phyloP scores from a whole-genome alignment of 2,113 vertebrate genomes.

The Neoarius graeffei region DNA sequence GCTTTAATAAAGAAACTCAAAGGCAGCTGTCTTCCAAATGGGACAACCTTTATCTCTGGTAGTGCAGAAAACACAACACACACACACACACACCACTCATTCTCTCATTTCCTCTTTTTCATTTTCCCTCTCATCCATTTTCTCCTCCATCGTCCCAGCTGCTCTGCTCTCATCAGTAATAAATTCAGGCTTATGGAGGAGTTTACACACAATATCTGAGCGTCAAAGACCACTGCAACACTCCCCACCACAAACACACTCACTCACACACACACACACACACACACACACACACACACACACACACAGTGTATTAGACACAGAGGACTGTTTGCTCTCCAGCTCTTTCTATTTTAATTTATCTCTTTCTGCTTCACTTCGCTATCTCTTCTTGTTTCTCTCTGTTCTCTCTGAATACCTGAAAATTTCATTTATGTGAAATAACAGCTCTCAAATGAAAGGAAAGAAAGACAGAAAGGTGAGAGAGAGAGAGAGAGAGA shows the following conservation, averaged over 20 bases:
- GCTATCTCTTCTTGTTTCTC: not conserved
- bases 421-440: not conserved
- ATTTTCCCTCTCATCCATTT: not conserved
- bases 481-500: constrained; percentile 4
- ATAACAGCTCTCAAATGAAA: not conserved
- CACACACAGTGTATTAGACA: not conserved
- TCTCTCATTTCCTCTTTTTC: constrained; percentile 17
- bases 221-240: constrained; percentile 4
- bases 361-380: not conserved
- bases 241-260: not conserved
- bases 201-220: constrained; percentile 12
- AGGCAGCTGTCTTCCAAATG: not conserved
- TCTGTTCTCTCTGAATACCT: not conserved
- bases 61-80: not conserved
- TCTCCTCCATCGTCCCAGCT: not conserved
- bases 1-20: not conserved
- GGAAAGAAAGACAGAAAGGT: not conserved
- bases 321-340: not conserved
- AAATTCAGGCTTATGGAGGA: constrained; percentile 9
- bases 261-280: not conserved
- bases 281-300: not conserved
- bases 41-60: not conserved
- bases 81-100: constrained; percentile 11
- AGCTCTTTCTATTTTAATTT: not conserved
- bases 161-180: constrained; percentile 18